Percentiles rank a stretch among this genome's conserved stretches.
Evolutionary conservation across 2,888 invertebrate species (phyloP).

Genomic region (Pseudococcus longispinus): DNA sequence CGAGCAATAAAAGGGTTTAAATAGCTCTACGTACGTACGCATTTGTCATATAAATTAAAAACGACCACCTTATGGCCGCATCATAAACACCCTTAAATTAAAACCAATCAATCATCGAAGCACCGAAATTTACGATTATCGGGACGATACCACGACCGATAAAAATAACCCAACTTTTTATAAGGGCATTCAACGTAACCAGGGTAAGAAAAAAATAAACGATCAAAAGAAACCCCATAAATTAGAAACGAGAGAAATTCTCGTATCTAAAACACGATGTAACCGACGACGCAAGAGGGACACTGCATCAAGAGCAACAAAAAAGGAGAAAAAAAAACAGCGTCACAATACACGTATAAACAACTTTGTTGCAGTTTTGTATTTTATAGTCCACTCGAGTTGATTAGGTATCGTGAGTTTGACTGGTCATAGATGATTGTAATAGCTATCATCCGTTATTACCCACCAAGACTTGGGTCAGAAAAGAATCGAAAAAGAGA

Average conservation of each 20-base stretch:
- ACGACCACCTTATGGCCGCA: too few species aligned
- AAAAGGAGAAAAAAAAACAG: slow-evolving; percentile 19
- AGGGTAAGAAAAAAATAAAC: background rate
- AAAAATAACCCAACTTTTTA: background rate
- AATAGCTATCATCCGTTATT: slow-evolving; percentile 56
- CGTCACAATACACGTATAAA: slow-evolving; percentile 26
- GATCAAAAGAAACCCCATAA: slow-evolving; percentile 10
- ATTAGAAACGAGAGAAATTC: background rate
- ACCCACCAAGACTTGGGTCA: slow-evolving; percentile 51
- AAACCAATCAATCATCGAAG: background rate
- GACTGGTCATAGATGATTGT: slow-evolving; percentile 55
- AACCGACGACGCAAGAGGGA: background rate
- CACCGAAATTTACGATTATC: background rate
- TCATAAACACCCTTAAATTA: too few species aligned
- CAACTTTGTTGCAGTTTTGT: slow-evolving; percentile 52
- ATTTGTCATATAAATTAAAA: too few species aligned
- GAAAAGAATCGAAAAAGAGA: background rate
- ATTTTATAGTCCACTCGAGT: slow-evolving; percentile 57
- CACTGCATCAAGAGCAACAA: background rate
- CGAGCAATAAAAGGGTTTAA: too few species aligned
- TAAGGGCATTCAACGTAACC: background rate
- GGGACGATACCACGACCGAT: background rate
- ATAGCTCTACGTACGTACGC: too few species aligned
- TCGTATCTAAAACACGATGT: background rate
- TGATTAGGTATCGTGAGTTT: slow-evolving; percentile 53